These are phyloP conservation scores for Halcyon chelicuti DNA, from an alignment of 2,797 vertebrate species.

Conservation along the genomic window DNA sequence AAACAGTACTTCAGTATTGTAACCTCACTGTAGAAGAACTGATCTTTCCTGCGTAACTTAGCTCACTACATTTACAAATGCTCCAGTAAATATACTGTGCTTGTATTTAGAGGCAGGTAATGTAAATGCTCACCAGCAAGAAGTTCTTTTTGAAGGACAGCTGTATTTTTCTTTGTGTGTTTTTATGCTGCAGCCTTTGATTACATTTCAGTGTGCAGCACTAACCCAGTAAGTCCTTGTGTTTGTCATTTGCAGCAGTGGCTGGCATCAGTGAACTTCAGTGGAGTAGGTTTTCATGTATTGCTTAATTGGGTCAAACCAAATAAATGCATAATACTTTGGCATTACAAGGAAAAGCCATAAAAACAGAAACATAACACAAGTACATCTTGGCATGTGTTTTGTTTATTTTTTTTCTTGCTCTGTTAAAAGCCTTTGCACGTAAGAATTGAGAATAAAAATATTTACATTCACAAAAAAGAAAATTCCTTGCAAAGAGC, in stretches of 20 bases:
- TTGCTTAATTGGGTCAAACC: constrained; percentile 48
- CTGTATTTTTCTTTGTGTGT: neutral
- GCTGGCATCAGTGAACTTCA: constrained; percentile 29
- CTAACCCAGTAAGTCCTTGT: neutral
- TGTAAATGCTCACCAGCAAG: neutral
- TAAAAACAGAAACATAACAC: neutral
- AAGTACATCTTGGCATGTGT: neutral
- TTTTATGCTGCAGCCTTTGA: neutral
- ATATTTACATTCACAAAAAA: neutral
- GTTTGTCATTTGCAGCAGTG: neutral
- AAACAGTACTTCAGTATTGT: neutral
- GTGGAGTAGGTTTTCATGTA: constrained; percentile 39
- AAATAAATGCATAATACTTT: neutral
- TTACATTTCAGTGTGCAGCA: neutral
- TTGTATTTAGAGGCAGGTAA: neutral
- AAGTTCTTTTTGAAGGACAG: neutral
- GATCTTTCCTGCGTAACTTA: neutral
- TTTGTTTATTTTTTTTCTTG: neutral
- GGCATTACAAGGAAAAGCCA: constrained; percentile 11
- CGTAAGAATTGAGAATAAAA: neutral
- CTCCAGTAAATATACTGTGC: neutral
- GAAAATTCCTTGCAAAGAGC: neutral
- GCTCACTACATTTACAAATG: neutral
- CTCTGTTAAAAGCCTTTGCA: neutral
- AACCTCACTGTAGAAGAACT: neutral